Conservation (phyloP, 1,140 invertebrate genomes). For the Scaptodrosophila lebanonensis region DNA sequence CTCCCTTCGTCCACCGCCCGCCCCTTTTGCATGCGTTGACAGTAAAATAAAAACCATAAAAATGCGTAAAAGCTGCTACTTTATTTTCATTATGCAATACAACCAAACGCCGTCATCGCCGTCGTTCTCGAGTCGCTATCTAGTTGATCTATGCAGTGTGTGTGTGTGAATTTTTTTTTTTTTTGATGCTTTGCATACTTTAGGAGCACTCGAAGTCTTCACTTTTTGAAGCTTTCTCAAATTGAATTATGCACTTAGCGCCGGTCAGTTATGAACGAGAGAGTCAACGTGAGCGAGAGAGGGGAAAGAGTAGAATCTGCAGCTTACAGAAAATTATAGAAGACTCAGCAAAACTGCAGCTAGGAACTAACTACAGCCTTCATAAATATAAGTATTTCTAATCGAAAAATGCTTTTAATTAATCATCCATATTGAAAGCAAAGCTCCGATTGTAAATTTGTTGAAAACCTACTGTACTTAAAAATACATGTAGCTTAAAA, state of each 20-base stretch:
- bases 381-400: too few relatives aligned
- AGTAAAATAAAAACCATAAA: slow-evolving; percentile 63
- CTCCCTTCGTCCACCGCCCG: too few relatives aligned
- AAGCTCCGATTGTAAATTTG: too few relatives aligned
- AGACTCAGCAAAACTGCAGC: slow-evolving; percentile 5
- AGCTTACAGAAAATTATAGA: background rate
- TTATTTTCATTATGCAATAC: slow-evolving; percentile 61
- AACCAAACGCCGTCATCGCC: slow-evolving; percentile 14
- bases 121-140: slow-evolving; percentile 30
- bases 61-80: slow-evolving; percentile 71
- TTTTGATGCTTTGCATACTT: slow-evolving; percentile 60
- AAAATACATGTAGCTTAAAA: too few relatives aligned
- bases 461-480: too few relatives aligned
- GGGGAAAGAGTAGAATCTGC: too few relatives aligned
- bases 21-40: slow-evolving; percentile 34
- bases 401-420: too few relatives aligned
- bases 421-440: too few relatives aligned
- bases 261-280: slow-evolving; percentile 8
- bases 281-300: background rate
- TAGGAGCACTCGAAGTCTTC: slow-evolving; percentile 59
- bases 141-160: slow-evolving; percentile 49
- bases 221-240: slow-evolving; percentile 32
- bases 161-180: slow-evolving; percentile 1
- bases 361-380: too few relatives aligned
- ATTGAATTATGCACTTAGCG: slow-evolving; percentile 71